Evolutionary conservation across 2,888 invertebrate species (phyloP).

Genomic region (Drosophila gaucha): DNA sequence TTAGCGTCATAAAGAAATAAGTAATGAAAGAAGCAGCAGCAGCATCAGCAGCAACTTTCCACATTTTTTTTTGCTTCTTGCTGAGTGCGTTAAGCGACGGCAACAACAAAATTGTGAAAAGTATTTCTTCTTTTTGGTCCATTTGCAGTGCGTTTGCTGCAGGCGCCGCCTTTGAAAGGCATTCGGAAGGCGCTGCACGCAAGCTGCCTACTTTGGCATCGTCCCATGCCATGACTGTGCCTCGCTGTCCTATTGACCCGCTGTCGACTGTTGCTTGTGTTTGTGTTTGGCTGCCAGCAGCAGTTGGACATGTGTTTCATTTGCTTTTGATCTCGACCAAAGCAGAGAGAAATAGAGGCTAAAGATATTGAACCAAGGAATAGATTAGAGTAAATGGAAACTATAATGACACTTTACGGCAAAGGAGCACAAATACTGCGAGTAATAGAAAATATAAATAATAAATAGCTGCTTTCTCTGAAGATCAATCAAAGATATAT

Average conservation of each 20-base stretch:
- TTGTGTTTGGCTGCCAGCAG: constrained; percentile 20
- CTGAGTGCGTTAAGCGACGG: constrained; percentile 70
- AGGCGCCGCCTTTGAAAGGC: constrained; percentile 53
- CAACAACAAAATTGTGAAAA: constrained; percentile 32
- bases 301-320: constrained; percentile 55
- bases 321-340: constrained; percentile 41
- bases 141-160: constrained; percentile 53
- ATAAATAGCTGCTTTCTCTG: no score
- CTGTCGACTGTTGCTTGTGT: constrained; percentile 12
- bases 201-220: no score
- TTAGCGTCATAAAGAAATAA: constrained; percentile 81
- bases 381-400: background rate
- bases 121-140: constrained; percentile 11
- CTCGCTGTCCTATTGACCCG: constrained; percentile 35
- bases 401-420: background rate
- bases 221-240: constrained; percentile 12
- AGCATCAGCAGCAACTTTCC: constrained; percentile 58
- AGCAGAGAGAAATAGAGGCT: background rate
- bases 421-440: no score
- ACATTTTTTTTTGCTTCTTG: constrained; percentile 65
- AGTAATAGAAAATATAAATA: no score
- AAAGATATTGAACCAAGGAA: background rate
- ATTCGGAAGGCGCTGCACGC: constrained; percentile 53
- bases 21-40: constrained; percentile 74
- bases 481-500: no score